These are phyloP conservation scores for Aspidapion aeneum DNA, from an alignment of 2,888 invertebrate genomes.

Conservation along the genomic window DNA sequence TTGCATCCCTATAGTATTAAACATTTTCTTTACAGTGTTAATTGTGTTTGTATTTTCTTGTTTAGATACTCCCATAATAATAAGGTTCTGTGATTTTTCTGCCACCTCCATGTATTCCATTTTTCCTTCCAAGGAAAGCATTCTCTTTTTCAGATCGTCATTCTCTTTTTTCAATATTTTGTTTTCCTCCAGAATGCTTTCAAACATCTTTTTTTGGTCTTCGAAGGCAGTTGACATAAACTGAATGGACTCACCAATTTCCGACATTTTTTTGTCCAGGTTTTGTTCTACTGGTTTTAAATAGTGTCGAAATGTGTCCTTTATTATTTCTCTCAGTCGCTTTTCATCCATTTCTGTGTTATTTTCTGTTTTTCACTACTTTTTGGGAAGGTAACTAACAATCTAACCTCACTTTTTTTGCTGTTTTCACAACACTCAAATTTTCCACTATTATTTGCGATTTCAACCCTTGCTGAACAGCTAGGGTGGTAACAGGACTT, in stretches of 20 bases:
- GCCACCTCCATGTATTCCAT: background rate
- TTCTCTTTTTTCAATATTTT: slow-evolving; percentile 6
- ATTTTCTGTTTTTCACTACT: too few relatives aligned
- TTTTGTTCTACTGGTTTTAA: slow-evolving; percentile 8
- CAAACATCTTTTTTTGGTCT: slow-evolving; percentile 4
- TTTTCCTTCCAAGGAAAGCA: slow-evolving; percentile 8
- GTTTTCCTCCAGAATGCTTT: slow-evolving; percentile 8
- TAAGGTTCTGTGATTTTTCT: slow-evolving; percentile 7
- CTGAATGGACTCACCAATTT: too few relatives aligned
- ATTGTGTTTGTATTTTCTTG: slow-evolving; percentile 6
- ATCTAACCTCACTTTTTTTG: too few relatives aligned
- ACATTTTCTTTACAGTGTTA: too few relatives aligned
- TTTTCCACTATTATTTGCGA: too few relatives aligned
- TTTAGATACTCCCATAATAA: slow-evolving; percentile 5
- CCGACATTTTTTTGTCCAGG: too few relatives aligned
- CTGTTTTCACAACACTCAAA: too few relatives aligned
- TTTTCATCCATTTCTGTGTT: too few relatives aligned
- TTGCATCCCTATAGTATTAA: background rate
- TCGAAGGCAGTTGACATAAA: slow-evolving; percentile 7
- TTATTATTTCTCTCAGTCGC: too few relatives aligned
- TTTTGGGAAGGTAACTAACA: too few relatives aligned
- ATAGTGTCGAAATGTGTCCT: slow-evolving; percentile 6
- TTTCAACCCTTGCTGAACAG: too few relatives aligned
- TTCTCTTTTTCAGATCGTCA: slow-evolving; percentile 9
- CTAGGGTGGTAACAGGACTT: too few relatives aligned